Evolutionary conservation across 1,140 invertebrate genomes (phyloP).

Genomic region (Dinothrombium tinctorium): DNA sequence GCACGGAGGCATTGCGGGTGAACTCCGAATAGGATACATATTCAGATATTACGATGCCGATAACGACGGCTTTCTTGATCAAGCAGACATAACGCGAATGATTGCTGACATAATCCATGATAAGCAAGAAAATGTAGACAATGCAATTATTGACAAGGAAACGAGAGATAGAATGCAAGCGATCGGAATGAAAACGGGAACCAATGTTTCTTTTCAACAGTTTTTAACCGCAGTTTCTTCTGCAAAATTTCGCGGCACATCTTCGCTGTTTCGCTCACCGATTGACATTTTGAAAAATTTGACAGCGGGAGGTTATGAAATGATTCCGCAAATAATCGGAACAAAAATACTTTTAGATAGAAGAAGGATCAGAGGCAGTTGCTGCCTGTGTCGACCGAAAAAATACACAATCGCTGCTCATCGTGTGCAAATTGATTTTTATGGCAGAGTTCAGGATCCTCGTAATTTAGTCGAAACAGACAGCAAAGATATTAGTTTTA

Average conservation of each 20-base stretch:
- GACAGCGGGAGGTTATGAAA: neutral
- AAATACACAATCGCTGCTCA: neutral
- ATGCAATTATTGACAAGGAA: neutral
- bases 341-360: too few species aligned
- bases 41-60: constrained; percentile 11
- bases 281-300: neutral
- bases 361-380: neutral
- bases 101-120: neutral
- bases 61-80: constrained; percentile 6
- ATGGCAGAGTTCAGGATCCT: neutral
- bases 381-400: neutral
- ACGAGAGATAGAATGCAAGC: neutral
- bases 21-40: constrained; percentile 7
- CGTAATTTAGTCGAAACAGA: neutral
- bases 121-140: neutral
- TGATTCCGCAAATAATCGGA: neutral
- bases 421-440: neutral
- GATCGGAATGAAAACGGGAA: neutral
- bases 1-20: constrained; percentile 24
- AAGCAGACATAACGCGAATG: constrained; percentile 1
- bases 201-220: too few species aligned
- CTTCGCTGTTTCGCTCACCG: neutral
- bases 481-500: neutral
- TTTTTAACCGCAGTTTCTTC: neutral
- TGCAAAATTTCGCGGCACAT: constrained; percentile 1